Evolutionary conservation across 2,888 invertebrate genomes (phyloP).

Genomic region (Drosophila borealis): DNA sequence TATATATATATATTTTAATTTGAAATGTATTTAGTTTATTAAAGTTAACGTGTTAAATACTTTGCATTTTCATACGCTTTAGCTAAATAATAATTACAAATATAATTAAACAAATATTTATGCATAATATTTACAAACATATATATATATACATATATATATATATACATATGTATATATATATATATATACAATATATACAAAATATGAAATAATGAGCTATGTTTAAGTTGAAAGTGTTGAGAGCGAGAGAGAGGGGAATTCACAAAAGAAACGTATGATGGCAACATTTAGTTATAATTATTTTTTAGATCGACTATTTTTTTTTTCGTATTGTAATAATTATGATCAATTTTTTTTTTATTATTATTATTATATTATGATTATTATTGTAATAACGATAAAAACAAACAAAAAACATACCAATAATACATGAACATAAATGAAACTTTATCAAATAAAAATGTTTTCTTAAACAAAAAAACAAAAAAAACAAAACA

Average conservation of each 20-base stretch:
- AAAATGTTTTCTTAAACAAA: conserved; percentile 76
- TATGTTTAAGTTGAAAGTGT: conserved; percentile 51
- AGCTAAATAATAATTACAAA: conserved; percentile 73
- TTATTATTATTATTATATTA: conserved; percentile 64
- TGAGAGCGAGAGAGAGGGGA: conserved; percentile 1
- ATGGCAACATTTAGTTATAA: conserved; percentile 69
- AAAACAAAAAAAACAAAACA: conserved; percentile 60
- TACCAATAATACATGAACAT: conserved; percentile 76
- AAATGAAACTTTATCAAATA: conserved; percentile 78
- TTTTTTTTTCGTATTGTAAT: conserved; percentile 64
- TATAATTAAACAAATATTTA: conserved; percentile 66
- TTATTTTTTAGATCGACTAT: conserved; percentile 52
- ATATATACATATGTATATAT: conserved; percentile 31
- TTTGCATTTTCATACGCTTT: conserved; percentile 83
- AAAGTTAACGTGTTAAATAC: conserved; percentile 68
- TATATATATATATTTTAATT: conserved; percentile 36
- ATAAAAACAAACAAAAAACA: conserved; percentile 67
- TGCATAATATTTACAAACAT: conserved; percentile 43
- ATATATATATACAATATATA: conserved; percentile 19
- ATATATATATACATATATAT: conserved; percentile 27
- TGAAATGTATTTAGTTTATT: conserved; percentile 44
- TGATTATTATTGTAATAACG: conserved; percentile 58
- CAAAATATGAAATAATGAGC: conserved; percentile 34
- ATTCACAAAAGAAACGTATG: conserved; percentile 29
- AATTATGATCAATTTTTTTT: conserved; percentile 58